Conservation (phyloP, 2,113 vertebrate species). For the Dicaeum eximium region DNA sequence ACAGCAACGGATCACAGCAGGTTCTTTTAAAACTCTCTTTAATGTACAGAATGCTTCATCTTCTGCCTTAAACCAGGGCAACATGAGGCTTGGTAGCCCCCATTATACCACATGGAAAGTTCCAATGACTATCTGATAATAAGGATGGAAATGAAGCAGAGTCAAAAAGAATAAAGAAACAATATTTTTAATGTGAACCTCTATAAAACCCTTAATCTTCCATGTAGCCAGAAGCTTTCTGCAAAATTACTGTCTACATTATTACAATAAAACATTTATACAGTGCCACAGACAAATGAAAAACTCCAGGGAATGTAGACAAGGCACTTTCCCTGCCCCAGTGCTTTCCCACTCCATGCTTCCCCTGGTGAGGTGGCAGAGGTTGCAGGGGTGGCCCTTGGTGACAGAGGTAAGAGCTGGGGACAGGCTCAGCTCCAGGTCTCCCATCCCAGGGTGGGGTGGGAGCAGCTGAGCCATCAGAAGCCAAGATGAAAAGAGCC, state of each 20-base stretch:
- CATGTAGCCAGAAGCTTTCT: neutral
- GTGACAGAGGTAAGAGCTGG: neutral
- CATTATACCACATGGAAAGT: neutral
- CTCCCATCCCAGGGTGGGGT: neutral
- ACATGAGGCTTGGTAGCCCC: neutral
- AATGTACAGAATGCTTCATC: neutral
- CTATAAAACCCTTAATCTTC: neutral
- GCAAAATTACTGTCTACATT: neutral
- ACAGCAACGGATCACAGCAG: neutral
- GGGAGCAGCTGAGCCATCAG: neutral
- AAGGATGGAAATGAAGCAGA: neutral
- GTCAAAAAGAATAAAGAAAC: neutral
- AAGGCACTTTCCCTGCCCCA: neutral
- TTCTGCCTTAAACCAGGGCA: neutral
- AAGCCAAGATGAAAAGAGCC: neutral
- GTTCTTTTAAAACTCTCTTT: neutral
- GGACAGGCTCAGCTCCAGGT: fast-evolving
- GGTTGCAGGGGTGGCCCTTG: fast-evolving
- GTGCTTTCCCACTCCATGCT: neutral
- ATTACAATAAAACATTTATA: neutral
- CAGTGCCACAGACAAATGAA: neutral
- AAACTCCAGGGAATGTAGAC: neutral
- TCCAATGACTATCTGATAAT: neutral
- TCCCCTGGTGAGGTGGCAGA: neutral
- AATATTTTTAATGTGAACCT: neutral